These are phyloP conservation scores for Protomyctophum bolini DNA, from an alignment of 2,113 vertebrate genomes.

Conservation along the genomic window DNA sequence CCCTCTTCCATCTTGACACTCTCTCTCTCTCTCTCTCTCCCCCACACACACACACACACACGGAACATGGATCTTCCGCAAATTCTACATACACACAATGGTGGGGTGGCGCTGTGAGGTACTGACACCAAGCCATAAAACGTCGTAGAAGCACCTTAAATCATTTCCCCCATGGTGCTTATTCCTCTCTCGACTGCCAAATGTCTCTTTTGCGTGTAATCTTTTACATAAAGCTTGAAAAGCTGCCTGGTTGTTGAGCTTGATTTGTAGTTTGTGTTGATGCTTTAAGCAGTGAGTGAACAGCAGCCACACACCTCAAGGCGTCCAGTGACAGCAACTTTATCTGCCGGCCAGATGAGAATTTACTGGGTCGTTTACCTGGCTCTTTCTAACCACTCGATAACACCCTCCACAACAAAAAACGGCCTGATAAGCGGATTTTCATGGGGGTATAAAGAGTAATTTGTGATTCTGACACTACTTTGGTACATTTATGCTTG, in stretches of 20 bases:
- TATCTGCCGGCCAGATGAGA: constrained; percentile 50
- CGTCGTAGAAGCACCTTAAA: constrained; percentile 47
- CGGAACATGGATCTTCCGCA: neutral
- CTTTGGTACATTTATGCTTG: constrained; percentile 29
- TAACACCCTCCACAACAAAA: constrained; percentile 23
- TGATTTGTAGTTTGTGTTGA: constrained; percentile 63
- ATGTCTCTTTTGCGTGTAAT: constrained; percentile 51
- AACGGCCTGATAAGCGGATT: constrained; percentile 34
- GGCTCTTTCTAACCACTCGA: constrained; percentile 33
- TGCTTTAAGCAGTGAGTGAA: constrained; percentile 53
- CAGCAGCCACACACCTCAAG: constrained; percentile 45
- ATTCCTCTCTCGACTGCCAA: constrained; percentile 49
- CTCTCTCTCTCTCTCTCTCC: too few relatives aligned
- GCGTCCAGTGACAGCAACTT: constrained; percentile 46
- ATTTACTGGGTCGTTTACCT: constrained; percentile 52
- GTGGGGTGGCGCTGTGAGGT: neutral
- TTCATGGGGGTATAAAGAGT: constrained; percentile 36
- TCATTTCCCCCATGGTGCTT: constrained; percentile 35
- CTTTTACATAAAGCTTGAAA: constrained; percentile 53
- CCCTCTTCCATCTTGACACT: too few relatives aligned
- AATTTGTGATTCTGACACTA: constrained; percentile 46
- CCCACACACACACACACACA: neutral
- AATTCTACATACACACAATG: neutral
- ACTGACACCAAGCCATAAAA: constrained; percentile 47
- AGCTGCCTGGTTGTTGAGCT: constrained; percentile 38